Evolutionary conservation across 2,113 vertebrate species (phyloP).

Genomic region (Xiphorhynchus elegans): DNA sequence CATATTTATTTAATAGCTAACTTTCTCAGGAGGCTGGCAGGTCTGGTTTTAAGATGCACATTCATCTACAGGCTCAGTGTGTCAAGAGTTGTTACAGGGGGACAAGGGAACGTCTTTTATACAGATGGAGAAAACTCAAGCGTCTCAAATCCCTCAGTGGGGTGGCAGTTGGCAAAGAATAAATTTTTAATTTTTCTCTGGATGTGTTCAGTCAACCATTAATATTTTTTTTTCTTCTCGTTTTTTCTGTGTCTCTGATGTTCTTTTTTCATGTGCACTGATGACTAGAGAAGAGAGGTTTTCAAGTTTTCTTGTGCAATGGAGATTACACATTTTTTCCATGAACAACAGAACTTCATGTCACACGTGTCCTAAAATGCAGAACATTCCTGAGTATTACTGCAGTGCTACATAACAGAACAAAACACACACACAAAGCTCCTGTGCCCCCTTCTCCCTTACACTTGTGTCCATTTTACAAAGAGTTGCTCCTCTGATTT

Average conservation of each 20-base stretch:
- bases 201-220: not conserved
- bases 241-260: not conserved
- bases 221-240: rapidly evolving
- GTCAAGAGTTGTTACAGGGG: not conserved
- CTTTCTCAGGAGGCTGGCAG: not conserved
- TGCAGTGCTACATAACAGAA: not conserved
- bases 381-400: not conserved
- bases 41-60: not conserved
- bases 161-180: not conserved
- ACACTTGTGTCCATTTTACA: not conserved
- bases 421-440: not conserved
- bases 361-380: not conserved
- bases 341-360: not conserved
- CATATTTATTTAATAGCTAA: not conserved
- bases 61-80: not conserved
- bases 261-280: not conserved
- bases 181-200: not conserved
- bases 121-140: not conserved
- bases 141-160: not conserved
- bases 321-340: not conserved
- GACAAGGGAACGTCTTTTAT: not conserved
- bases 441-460: not conserved
- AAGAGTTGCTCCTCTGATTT: not conserved
- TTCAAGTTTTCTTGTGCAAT: not conserved
- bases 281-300: not conserved